Evolutionary conservation across 2,113 vertebrate genomes (phyloP).

Genomic region (Mastomys coucha): DNA sequence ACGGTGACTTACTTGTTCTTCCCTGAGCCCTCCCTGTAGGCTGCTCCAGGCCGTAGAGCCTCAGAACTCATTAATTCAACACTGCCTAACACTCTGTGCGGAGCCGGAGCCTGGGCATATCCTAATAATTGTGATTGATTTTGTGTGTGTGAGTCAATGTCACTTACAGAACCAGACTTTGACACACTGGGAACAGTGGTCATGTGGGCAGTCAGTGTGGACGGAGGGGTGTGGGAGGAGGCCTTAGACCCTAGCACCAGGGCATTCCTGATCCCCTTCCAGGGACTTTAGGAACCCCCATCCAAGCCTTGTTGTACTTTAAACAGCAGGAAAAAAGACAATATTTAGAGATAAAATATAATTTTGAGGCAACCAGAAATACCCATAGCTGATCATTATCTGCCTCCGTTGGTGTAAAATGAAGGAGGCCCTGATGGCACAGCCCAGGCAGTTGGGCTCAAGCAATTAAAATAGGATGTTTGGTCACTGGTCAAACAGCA

Average conservation of each 20-base stretch:
- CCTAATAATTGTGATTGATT: neutral
- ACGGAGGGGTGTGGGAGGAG: rapidly evolving
- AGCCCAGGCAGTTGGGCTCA: slow-evolving; percentile 19
- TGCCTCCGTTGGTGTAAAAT: slow-evolving; percentile 26
- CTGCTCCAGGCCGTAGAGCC: neutral
- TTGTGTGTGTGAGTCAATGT: neutral
- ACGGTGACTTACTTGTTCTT: neutral
- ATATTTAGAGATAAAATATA: slow-evolving; percentile 40
- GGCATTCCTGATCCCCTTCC: neutral
- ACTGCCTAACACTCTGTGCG: neutral
- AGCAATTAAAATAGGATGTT: neutral
- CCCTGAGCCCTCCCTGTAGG: neutral
- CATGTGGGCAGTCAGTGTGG: neutral
- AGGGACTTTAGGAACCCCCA: rapidly evolving
- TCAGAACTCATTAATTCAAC: slow-evolving; percentile 5
- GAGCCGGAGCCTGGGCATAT: neutral
- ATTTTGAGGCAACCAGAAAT: slow-evolving; percentile 55
- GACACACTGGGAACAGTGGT: too few relatives aligned
- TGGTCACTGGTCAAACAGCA: slow-evolving; percentile 22
- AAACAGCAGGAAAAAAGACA: neutral
- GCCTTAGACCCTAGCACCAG: rapidly evolving
- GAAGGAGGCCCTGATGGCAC: neutral
- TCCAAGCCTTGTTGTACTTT: neutral
- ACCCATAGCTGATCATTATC: neutral
- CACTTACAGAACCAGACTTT: neutral